These are phyloP conservation scores for Atopsyche davidsoni DNA, from an alignment of 1,140 invertebrate genomes.

Conservation along the genomic window DNA sequence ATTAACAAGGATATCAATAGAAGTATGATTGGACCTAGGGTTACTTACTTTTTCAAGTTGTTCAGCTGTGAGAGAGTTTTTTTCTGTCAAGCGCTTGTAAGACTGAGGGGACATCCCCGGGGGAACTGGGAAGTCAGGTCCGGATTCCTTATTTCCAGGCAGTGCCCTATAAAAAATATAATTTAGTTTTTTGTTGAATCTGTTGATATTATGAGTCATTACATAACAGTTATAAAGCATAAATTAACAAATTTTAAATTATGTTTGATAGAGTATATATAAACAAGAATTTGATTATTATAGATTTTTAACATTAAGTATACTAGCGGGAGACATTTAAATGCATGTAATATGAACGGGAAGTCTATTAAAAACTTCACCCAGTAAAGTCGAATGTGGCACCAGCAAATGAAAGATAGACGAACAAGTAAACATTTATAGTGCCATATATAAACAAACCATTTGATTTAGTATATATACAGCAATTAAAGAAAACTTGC, in stretches of 20 bases:
- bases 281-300: constrained; percentile 11
- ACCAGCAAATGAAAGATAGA: too few relatives aligned
- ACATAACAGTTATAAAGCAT: constrained; percentile 1
- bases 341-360: too few relatives aligned
- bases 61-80: constrained; percentile 70
- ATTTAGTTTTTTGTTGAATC: not conserved
- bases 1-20: too few relatives aligned
- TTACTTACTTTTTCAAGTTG: constrained; percentile 68
- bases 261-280: not conserved
- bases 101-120: constrained; percentile 73
- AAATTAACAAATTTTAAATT: not conserved
- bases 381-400: too few relatives aligned
- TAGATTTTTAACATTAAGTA: constrained; percentile 18
- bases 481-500: too few relatives aligned
- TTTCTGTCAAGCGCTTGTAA: constrained; percentile 73
- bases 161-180: constrained; percentile 35
- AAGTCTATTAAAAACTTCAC: too few relatives aligned
- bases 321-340: too few relatives aligned
- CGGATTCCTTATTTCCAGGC: constrained; percentile 37
- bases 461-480: too few relatives aligned
- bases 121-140: constrained; percentile 58
- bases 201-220: constrained; percentile 13
- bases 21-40: too few relatives aligned
- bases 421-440: too few relatives aligned
- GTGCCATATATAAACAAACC: too few relatives aligned